Evolutionary conservation across 2,113 vertebrate genomes (phyloP).

Genomic region (Gymnorhina tibicen): DNA sequence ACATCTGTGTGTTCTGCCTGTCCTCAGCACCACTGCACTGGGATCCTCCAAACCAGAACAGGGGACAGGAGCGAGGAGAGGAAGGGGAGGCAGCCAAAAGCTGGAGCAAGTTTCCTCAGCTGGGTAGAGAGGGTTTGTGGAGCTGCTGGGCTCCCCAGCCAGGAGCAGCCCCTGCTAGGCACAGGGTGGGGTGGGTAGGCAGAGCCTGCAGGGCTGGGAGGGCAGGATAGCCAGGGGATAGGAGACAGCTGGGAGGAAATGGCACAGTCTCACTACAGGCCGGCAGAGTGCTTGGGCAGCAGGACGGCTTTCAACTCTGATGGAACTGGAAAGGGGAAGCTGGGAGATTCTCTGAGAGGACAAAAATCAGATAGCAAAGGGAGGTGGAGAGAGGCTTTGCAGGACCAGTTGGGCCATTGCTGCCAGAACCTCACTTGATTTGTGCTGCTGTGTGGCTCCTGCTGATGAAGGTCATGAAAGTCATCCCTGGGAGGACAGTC

Average conservation of each 20-base stretch:
- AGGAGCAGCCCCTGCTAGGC: neutral
- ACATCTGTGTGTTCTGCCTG: neutral
- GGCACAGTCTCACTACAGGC: neutral
- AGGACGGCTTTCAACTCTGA: neutral
- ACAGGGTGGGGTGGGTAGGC: neutral
- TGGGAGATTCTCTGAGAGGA: neutral
- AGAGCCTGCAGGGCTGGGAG: rapidly evolving
- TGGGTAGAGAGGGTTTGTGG: neutral
- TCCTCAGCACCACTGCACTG: neutral
- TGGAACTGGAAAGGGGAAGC: neutral
- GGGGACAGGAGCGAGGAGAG: rapidly evolving
- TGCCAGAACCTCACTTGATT: neutral
- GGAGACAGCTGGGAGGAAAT: neutral
- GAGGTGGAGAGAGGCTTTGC: neutral
- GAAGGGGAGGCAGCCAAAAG: neutral
- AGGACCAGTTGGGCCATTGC: neutral
- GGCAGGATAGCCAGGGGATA: neutral
- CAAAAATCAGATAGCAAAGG: neutral
- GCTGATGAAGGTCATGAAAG: neutral
- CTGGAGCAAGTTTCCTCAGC: neutral
- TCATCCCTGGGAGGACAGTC: neutral
- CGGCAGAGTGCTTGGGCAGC: neutral
- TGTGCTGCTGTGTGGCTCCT: neutral
- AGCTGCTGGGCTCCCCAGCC: too few species aligned
- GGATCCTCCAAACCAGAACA: neutral